These are phyloP conservation scores for Zaprionus taronus DNA, from an alignment of 1,140 invertebrate species.

Conservation along the genomic window DNA sequence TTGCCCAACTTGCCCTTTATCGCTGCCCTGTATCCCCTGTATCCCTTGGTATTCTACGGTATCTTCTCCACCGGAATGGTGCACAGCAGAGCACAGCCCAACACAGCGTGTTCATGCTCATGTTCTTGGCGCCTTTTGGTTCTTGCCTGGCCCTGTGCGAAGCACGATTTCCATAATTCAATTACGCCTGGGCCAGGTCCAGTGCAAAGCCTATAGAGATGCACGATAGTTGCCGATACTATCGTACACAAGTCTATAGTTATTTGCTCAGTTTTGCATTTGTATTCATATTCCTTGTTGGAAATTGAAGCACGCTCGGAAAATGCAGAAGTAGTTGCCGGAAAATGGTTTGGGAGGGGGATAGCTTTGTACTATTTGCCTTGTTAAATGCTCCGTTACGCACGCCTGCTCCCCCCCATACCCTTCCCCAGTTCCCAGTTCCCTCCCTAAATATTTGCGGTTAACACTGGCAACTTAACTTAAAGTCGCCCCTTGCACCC, in stretches of 20 bases:
- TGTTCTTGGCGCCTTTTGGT: slow-evolving; percentile 27
- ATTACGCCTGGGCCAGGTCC: slow-evolving; percentile 43
- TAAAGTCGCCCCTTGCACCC: slow-evolving; percentile 19
- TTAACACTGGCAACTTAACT: slow-evolving; percentile 15
- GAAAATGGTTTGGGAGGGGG: background rate
- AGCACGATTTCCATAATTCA: slow-evolving; percentile 65
- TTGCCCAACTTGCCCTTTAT: slow-evolving; percentile 5
- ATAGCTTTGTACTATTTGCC: slow-evolving; percentile 35
- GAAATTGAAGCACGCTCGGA: slow-evolving; percentile 6
- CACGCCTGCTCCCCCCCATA: background rate
- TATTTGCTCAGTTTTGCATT: background rate
- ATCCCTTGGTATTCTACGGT: background rate
- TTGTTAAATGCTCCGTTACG: slow-evolving; percentile 56
- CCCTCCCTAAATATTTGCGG: slow-evolving; percentile 40
- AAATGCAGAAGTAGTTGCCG: slow-evolving; percentile 20
- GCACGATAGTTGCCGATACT: background rate
- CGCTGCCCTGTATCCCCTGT: background rate
- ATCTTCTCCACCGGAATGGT: background rate
- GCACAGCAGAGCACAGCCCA: background rate
- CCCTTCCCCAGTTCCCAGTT: background rate
- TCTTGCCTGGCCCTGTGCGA: slow-evolving; percentile 21
- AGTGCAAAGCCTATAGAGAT: slow-evolving; percentile 6
- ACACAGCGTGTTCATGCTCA: slow-evolving; percentile 10
- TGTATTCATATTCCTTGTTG: background rate
- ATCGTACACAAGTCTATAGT: background rate